Base-by-base conservation (phyloP, 2,888 invertebrate genomes). In the Nysson spinosus region DNA sequence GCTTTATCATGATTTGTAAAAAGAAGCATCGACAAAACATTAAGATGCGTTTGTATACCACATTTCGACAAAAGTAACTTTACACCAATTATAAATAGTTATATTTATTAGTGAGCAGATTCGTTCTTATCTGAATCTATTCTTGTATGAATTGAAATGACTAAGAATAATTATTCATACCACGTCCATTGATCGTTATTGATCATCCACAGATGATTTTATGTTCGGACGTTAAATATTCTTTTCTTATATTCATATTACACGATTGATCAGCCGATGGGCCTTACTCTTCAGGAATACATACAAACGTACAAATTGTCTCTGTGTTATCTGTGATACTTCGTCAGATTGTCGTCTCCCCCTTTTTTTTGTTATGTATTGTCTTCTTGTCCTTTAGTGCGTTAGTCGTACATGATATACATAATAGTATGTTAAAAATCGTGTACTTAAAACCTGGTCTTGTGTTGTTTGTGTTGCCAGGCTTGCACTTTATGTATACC, bases 401-500 rank as follows among this genome's bases (percentile, higher is more conserved):
- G 80, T 81, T 77, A 77, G 74, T 71, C 71, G 75, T 74, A 66
- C 74, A 69, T 69, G 52, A 52, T 67, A 57, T 74, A 66, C 62
- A 63, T 47, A 76, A 75, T 79, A 79, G 80, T 80, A 81, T 79
- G 78, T 76, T 78, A 65, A 65, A 74, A 61, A 66, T 64, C 73
- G 68, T 75, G 72, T 75, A 69, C 39, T 70, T 69, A 70, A 42
- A 70, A 71, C 63, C 69, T 78, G 76, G 81, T 80, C 83, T 82
- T 83, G 82, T 81, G 80, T 82, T 78, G 82, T 83, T 81, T 83
- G 80, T 83, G 83, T 83, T 85, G 85, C 85, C 84, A 85, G 83
- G 84, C 85, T 85, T 85, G 85, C 84, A 85, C 75, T 83, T 74
- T 80, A 73, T 78, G 72, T 80, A 75, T 63, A 65, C 76, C 77